Conservation (phyloP, 2,888 invertebrate genomes). For the Standfussiana lucernea region DNA sequence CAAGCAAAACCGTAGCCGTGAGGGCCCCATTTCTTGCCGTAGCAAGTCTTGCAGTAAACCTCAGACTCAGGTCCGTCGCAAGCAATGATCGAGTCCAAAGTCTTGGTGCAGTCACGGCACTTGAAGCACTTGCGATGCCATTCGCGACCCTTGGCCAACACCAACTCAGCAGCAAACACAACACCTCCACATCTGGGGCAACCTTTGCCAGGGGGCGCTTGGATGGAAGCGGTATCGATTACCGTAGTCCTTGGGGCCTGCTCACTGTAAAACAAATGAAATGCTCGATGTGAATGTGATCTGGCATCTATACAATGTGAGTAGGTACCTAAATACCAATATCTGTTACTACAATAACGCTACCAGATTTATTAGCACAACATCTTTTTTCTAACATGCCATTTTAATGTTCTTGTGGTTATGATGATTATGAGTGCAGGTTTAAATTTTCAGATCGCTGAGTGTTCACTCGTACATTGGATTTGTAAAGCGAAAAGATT, state of each 20-base stretch:
- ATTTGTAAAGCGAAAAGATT: background rate
- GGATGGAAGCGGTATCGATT: slow-evolving; percentile 94
- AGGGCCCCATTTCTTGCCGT: slow-evolving; percentile 99
- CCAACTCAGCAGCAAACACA: slow-evolving; percentile 98
- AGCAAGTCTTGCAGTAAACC: slow-evolving; percentile 99
- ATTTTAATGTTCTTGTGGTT: background rate
- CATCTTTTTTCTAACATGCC: slow-evolving; percentile 19
- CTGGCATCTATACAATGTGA: slow-evolving; percentile 8
- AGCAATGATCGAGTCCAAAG: slow-evolving; percentile 98
- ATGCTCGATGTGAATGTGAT: background rate
- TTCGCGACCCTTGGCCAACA: slow-evolving; percentile 96
- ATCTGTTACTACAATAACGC: slow-evolving; percentile 9
- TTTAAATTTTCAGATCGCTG: slow-evolving; percentile 9
- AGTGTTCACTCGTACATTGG: background rate
- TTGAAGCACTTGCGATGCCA: slow-evolving; percentile 99
- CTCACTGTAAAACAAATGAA: slow-evolving; percentile 89
- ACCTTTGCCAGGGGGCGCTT: slow-evolving; percentile 96
- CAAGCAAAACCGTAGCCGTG: slow-evolving; percentile 99
- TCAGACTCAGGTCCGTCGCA: slow-evolving; percentile 98
- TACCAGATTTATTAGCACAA: slow-evolving; percentile 34
- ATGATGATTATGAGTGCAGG: background rate
- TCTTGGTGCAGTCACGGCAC: slow-evolving; percentile 97
- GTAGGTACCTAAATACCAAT: background rate
- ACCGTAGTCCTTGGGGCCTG: slow-evolving; percentile 94
- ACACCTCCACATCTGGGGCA: slow-evolving; percentile 97